Conservation (phyloP, 2,113 vertebrate genomes). For the Motacilla tschutschensis region DNA sequence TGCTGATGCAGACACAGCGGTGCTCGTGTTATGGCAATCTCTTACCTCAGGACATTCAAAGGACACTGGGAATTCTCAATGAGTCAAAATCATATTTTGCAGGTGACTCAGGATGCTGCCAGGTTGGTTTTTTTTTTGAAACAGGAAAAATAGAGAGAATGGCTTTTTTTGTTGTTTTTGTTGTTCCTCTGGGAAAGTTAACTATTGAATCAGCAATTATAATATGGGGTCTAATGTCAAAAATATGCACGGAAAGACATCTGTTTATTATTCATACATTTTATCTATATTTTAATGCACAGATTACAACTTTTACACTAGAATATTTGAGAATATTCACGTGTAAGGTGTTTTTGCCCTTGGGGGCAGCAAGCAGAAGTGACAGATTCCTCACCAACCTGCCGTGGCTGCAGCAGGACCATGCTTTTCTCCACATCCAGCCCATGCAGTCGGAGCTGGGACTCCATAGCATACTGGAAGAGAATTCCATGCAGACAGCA, state of each 20-base stretch:
- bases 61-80: neutral
- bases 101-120: neutral
- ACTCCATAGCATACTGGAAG: conserved; percentile 88
- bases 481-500: neutral
- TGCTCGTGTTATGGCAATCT: neutral
- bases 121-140: neutral
- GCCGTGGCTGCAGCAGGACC: conserved; percentile 78
- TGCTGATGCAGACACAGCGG: neutral
- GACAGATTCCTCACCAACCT: conserved; percentile 68
- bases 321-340: neutral
- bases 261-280: neutral
- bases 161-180: neutral
- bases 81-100: neutral
- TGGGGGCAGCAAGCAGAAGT: neutral
- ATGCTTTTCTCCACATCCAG: conserved; percentile 80
- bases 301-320: neutral
- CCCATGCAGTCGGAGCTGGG: conserved; percentile 84
- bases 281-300: neutral
- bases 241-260: fast-evolving
- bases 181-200: neutral
- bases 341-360: neutral
- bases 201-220: neutral
- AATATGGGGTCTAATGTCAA: neutral
- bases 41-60: neutral
- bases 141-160: neutral